phyloP scores from a whole-genome alignment of 2,113 vertebrate genomes.

The Sus scrofa region DNA sequence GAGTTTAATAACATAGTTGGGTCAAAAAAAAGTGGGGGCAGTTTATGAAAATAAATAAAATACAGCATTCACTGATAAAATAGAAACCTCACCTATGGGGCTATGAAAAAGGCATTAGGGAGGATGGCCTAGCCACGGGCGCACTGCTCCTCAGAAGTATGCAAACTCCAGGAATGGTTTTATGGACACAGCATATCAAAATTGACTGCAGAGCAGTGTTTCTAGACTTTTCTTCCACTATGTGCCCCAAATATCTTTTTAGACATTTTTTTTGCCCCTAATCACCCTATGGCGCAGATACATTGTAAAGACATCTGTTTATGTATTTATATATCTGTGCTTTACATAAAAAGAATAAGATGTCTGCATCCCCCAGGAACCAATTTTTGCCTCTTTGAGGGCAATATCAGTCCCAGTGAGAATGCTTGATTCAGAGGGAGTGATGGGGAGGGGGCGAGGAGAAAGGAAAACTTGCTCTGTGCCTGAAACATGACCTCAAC shows the following conservation, averaged over 20 bases:
- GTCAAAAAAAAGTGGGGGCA: neutral
- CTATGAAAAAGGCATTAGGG: neutral
- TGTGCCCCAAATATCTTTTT: neutral
- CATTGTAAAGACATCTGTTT: neutral
- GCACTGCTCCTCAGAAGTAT: neutral
- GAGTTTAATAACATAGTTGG: constrained; percentile 1
- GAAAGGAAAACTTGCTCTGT: neutral
- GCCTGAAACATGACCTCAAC: neutral
- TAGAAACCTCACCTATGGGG: neutral
- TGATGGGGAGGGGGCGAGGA: too few species aligned
- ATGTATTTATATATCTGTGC: neutral
- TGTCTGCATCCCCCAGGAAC: neutral
- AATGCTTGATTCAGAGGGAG: neutral
- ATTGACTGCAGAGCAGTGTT: neutral
- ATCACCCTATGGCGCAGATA: neutral
- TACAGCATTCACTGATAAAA: neutral
- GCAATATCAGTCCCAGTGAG: neutral
- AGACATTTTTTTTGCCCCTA: neutral
- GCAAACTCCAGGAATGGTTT: neutral
- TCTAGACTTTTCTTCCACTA: neutral
- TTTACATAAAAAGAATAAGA: neutral
- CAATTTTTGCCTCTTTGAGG: neutral
- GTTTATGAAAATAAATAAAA: constrained; percentile 40
- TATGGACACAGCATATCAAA: neutral
- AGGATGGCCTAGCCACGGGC: neutral